A percentile compares a stretch with the other conserved stretches of the same genome.
Evolutionary conservation across 1,140 invertebrate genomes (phyloP).

Genomic region (Aphaenogaster floridana): DNA sequence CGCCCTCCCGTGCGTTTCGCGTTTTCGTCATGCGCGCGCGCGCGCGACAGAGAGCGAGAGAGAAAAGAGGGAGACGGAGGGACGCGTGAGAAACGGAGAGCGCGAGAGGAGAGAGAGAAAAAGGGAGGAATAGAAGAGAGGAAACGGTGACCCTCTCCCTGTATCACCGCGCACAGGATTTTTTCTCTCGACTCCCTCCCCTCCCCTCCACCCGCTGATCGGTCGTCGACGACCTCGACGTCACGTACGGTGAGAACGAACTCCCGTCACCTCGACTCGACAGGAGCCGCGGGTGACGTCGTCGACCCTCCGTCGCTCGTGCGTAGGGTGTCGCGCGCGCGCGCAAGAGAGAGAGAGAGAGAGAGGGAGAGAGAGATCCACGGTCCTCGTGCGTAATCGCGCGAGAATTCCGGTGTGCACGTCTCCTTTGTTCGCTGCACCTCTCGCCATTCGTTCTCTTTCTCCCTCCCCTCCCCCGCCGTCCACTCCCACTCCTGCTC

Average conservation of each 20-base stretch:
- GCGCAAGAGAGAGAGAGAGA: too few relatives aligned
- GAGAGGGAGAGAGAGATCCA: too few relatives aligned
- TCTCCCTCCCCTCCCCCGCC: background rate
- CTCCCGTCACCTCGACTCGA: background rate
- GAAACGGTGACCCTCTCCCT: constrained; percentile 6
- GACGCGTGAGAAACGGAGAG: constrained; percentile 20
- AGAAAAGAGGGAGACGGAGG: background rate
- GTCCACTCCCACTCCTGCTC: background rate
- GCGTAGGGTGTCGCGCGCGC: background rate
- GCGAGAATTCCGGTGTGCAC: constrained; percentile 59
- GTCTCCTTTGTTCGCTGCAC: constrained; percentile 72
- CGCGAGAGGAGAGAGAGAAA: background rate
- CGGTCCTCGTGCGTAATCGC: constrained; percentile 32
- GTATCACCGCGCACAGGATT: constrained; percentile 6
- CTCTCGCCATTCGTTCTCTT: constrained; percentile 49
- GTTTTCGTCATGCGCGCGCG: constrained; percentile 49
- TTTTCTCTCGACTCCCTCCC: background rate
- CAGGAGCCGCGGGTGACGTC: constrained; percentile 1
- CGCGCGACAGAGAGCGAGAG: background rate
- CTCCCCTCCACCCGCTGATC: background rate
- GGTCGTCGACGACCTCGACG: constrained; percentile 61
- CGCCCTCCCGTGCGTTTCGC: constrained; percentile 69
- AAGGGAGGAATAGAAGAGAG: background rate
- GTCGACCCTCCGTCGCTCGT: constrained; percentile 7
- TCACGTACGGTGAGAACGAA: constrained; percentile 29